A percentile compares a stretch with the other conserved stretches of the same genome.
Conservation (phyloP, 2,113 vertebrate genomes). For the Syngnathus scovelli region DNA sequence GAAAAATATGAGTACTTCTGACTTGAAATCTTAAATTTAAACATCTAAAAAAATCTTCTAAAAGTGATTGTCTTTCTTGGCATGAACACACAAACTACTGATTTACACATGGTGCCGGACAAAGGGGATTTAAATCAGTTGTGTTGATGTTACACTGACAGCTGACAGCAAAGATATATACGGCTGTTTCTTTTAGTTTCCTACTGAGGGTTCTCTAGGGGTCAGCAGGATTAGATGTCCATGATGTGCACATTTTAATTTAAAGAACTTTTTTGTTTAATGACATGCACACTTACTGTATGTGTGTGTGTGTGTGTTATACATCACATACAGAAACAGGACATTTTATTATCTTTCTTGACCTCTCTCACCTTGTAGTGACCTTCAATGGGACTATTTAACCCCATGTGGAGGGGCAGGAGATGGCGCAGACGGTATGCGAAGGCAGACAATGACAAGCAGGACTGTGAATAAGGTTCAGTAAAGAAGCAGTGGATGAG, state of each 20-base stretch:
- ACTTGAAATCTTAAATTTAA: slow-evolving; percentile 26
- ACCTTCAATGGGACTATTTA: slow-evolving; percentile 38
- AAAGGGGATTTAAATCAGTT: slow-evolving; percentile 40
- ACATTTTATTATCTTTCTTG: slow-evolving; percentile 17
- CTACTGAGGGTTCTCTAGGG: slow-evolving; percentile 25
- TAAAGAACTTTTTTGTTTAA: slow-evolving; percentile 9
- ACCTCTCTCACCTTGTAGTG: slow-evolving; percentile 10
- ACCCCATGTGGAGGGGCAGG: slow-evolving; percentile 28
- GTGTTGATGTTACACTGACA: slow-evolving; percentile 42
- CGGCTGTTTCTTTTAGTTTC: slow-evolving; percentile 38
- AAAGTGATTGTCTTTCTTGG: slow-evolving; percentile 1
- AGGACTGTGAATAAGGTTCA: not conserved
- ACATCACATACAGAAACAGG: slow-evolving; percentile 10
- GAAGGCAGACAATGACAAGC: not conserved
- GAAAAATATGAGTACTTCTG: slow-evolving; percentile 29
- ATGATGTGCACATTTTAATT: slow-evolving; percentile 6
- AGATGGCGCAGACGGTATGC: slow-evolving; percentile 9
- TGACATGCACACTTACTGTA: slow-evolving; percentile 3
- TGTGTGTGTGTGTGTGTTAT: no score
- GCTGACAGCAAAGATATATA: slow-evolving; percentile 60
- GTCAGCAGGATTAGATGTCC: slow-evolving; percentile 51
- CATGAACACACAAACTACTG: slow-evolving; percentile 12
- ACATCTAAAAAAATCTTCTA: no score
- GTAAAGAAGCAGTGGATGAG: slow-evolving; percentile 3
- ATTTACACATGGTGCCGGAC: slow-evolving; percentile 19